Percentiles rank a stretch among this genome's conserved stretches.
These are phyloP conservation scores for Euzetes globulus DNA, from an alignment of 2,888 invertebrate species.

Conservation along the genomic window DNA sequence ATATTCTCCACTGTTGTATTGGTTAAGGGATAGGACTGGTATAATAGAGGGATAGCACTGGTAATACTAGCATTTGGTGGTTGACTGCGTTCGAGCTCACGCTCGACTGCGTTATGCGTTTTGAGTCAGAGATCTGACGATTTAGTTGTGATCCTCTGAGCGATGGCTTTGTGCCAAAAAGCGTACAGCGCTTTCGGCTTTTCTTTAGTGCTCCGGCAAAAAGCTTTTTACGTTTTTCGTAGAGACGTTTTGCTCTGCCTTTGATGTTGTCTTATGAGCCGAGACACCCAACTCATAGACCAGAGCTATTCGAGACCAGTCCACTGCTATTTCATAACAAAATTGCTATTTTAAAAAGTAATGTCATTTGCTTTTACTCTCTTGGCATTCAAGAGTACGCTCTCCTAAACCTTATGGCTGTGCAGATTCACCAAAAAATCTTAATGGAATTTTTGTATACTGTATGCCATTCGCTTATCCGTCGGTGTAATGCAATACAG, in stretches of 20 bases:
- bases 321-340: not conserved
- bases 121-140: slow-evolving; percentile 26
- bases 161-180: slow-evolving; percentile 28
- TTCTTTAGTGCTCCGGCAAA: not conserved
- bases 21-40: not conserved
- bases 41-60: not conserved
- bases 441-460: slow-evolving; percentile 21
- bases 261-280: slow-evolving; percentile 16
- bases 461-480: not conserved
- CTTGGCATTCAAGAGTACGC: not conserved
- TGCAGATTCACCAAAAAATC: not conserved
- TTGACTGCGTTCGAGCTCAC: slow-evolving; percentile 13
- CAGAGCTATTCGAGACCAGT: not conserved
- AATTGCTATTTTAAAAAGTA: slow-evolving; percentile 19
- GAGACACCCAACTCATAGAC: slow-evolving; percentile 4
- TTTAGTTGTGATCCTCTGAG: slow-evolving; percentile 27
- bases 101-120: slow-evolving; percentile 9
- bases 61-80: slow-evolving; percentile 20
- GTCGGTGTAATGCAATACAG: not conserved
- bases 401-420: not conserved
- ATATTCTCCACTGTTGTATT: not conserved
- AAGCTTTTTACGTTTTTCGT: slow-evolving; percentile 17
- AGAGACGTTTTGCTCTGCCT: not conserved
- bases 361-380: slow-evolving; percentile 20
- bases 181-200: not conserved